phyloP scores from a whole-genome alignment of 2,888 invertebrate species.

The Urechis unicinctus region DNA sequence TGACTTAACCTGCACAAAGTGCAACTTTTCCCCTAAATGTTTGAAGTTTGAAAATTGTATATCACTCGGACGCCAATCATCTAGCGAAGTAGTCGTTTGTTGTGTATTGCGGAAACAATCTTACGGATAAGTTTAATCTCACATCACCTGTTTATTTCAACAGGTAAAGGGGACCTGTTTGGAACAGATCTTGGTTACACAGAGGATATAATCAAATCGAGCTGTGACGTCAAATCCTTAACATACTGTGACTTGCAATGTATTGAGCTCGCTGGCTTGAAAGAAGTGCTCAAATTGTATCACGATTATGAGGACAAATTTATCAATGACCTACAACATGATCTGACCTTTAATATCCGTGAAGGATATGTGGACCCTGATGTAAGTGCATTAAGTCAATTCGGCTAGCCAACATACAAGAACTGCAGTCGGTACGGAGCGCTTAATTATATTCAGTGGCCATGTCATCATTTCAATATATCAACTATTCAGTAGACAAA shows the following conservation, averaged over 20 bases:
- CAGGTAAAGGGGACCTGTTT: constrained; percentile 92
- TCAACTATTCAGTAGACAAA: no score
- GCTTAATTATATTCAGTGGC: neutral
- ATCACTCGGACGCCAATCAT: no score
- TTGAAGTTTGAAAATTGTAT: no score
- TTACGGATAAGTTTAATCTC: no score
- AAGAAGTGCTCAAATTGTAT: constrained; percentile 81
- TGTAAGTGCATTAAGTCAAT: no score
- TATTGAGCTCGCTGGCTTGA: constrained; percentile 71
- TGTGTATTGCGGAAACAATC: no score
- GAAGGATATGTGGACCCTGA: constrained; percentile 90
- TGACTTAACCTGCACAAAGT: neutral
- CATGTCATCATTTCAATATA: no score
- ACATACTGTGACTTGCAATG: constrained; percentile 95
- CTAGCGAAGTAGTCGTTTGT: no score
- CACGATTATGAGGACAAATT: constrained; percentile 94
- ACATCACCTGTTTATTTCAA: no score
- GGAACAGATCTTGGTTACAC: constrained; percentile 57
- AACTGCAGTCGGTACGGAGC: neutral
- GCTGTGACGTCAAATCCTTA: constrained; percentile 88
- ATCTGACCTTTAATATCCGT: constrained; percentile 85
- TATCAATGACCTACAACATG: constrained; percentile 87
- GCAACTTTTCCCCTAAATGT: neutral
- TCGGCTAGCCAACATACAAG: no score
- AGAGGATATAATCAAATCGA: constrained; percentile 78